These are phyloP conservation scores for Gila robusta DNA, from an alignment of 2,797 vertebrate species.

Conservation along the genomic window DNA sequence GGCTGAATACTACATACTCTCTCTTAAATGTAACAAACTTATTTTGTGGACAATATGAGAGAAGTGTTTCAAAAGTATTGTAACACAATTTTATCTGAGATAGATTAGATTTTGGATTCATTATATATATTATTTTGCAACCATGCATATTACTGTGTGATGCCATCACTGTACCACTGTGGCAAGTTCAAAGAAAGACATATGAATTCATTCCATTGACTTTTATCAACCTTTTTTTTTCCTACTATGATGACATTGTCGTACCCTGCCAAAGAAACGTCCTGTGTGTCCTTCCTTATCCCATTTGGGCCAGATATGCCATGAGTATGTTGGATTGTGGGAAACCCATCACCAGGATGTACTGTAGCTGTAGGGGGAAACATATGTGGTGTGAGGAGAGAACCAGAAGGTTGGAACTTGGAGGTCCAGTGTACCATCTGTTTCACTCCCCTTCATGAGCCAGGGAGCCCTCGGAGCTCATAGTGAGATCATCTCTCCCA, in stretches of 20 bases:
- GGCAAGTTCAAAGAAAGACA: not conserved
- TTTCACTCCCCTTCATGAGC: conserved; percentile 66
- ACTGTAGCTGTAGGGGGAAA: conserved; percentile 76
- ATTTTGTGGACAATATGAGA: not conserved
- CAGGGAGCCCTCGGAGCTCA: conserved; percentile 70
- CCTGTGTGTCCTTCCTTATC: conserved; percentile 44
- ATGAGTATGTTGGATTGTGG: conserved; percentile 72
- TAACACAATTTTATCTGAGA: not conserved
- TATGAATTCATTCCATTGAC: not conserved
- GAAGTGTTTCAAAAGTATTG: not conserved
- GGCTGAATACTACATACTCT: too few species aligned
- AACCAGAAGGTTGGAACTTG: conserved; percentile 78
- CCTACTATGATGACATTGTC: not conserved
- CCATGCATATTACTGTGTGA: not conserved
- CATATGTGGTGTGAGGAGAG: conserved; percentile 81
- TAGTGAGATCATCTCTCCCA: conserved; percentile 59
- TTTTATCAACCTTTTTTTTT: not conserved
- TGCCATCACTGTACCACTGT: not conserved
- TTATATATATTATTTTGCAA: not conserved
- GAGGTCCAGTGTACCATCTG: conserved; percentile 84
- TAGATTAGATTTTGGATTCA: not conserved
- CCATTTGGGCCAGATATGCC: conserved; percentile 65
- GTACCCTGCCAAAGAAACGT: conserved; percentile 17
- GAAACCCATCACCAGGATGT: conserved; percentile 77
- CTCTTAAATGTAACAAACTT: not conserved